Evolutionary conservation across 2,888 invertebrate genomes (phyloP).

Genomic region (Cabera pusaria): DNA sequence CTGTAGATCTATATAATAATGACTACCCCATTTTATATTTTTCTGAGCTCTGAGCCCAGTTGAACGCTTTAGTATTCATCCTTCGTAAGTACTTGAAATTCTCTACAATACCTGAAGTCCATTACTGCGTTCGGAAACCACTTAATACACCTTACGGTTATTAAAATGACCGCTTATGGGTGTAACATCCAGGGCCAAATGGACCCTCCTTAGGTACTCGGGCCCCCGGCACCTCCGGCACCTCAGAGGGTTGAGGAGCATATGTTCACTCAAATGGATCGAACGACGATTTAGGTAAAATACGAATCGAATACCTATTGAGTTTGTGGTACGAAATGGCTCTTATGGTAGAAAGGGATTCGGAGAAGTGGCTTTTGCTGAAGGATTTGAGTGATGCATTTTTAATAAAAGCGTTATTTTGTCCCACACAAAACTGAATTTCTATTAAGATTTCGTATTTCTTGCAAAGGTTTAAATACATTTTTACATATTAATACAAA

Average conservation of each 20-base stretch:
- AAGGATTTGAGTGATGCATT: background rate
- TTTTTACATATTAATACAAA: background rate
- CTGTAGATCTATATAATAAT: too few relatives aligned
- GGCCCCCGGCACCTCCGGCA: slow-evolving; percentile 3
- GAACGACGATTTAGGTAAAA: slow-evolving; percentile 29
- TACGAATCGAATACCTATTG: slow-evolving; percentile 23
- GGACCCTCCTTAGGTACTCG: slow-evolving; percentile 2
- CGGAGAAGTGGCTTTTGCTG: slow-evolving; percentile 1
- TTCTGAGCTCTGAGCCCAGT: too few relatives aligned
- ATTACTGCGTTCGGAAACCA: slow-evolving; percentile 13
- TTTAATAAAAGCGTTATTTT: background rate
- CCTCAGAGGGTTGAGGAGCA: slow-evolving; percentile 17
- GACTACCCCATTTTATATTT: too few relatives aligned
- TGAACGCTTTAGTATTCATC: too few relatives aligned
- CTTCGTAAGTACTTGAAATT: background rate
- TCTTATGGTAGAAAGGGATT: slow-evolving; percentile 10
- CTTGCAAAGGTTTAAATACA: slow-evolving; percentile 1
- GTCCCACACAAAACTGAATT: too few relatives aligned
- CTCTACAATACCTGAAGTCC: background rate
- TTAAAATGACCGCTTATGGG: slow-evolving; percentile 22
- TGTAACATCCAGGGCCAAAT: slow-evolving; percentile 4
- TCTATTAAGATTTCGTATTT: too few relatives aligned
- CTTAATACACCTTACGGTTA: slow-evolving; percentile 27
- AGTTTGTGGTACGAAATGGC: slow-evolving; percentile 13
- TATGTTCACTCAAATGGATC: slow-evolving; percentile 24